These are phyloP conservation scores for Notechis scutatus DNA, from an alignment of 2,113 vertebrate genomes.

Conservation along the genomic window DNA sequence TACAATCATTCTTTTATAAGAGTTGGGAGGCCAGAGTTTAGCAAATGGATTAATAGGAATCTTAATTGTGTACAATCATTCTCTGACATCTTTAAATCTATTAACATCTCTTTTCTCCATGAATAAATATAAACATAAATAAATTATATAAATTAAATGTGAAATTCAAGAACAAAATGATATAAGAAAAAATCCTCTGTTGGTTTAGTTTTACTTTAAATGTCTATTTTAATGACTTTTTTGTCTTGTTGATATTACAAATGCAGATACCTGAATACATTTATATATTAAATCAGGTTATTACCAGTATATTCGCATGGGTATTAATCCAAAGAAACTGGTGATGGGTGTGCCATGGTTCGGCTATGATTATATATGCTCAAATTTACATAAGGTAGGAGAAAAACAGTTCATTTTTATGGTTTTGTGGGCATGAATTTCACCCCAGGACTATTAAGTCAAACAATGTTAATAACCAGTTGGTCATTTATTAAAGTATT, in stretches of 20 bases:
- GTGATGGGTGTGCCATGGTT: slow-evolving; percentile 98
- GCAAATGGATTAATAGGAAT: not conserved
- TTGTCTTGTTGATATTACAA: not conserved
- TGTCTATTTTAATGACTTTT: slow-evolving; percentile 19
- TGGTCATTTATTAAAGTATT: not conserved
- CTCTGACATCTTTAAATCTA: not conserved
- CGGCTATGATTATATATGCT: slow-evolving; percentile 92
- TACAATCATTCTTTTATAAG: not conserved
- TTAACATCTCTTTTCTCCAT: not conserved
- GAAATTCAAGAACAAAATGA: not conserved
- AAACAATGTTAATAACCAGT: not conserved
- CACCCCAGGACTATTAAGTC: not conserved
- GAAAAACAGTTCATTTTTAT: slow-evolving; percentile 23
- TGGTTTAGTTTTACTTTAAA: slow-evolving; percentile 20
- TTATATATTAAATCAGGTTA: slow-evolving; percentile 75
- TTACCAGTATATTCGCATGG: slow-evolving; percentile 79
- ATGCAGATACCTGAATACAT: slow-evolving; percentile 9
- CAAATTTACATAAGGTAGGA: slow-evolving; percentile 78
- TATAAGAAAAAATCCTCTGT: slow-evolving; percentile 3
- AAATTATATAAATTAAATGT: not conserved
- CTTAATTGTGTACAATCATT: not conserved
- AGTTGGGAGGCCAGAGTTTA: not conserved
- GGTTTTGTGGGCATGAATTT: not conserved
- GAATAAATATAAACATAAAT: not conserved
- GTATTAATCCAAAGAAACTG: slow-evolving; percentile 83